Evolutionary conservation across 2,797 vertebrate species (phyloP), one percentile per base, ranked within the genome.

Genomic region (Myoxocephalus aenaeus): DNA sequence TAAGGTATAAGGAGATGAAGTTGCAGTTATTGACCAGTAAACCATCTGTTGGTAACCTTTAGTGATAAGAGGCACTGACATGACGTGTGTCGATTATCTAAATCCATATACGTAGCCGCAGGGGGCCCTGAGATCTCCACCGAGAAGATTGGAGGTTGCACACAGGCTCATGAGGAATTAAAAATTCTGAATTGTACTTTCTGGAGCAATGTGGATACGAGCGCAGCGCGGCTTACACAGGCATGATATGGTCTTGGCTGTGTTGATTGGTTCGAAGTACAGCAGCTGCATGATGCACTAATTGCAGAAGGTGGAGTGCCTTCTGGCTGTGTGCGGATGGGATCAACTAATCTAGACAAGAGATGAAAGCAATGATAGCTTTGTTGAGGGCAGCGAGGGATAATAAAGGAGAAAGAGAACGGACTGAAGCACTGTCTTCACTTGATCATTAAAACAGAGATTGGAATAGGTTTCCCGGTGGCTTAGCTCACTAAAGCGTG

Each of bases 381-480:
- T 87, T 87, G 81, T 70, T 68, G 34, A 62, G 82, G 81, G 84
- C 82, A 86, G 61, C 3, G 13, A 81, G 61, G 46, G 87, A 89
- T 86, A 82, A 89, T 87, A 85, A 86, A 85, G 65, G 70, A 71
- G 71, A 56, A 78, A 73, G 63, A 65, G 70, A 71, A 77, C 76
- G 77, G 25, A 68, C 17, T 18, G 13, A 78, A 69, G 53, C 68
- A 29, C 36, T 36, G 36, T 82, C 46, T 73, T 77, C 73, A 73
- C 81, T 81, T 76, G 73, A 90, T 90, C 85, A 91, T 87, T 89
- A 87, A 86, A 87, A 63, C 36, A 79, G 73, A 84, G 77, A 80
- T 63, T 79, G 79, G 74, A 86, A 76, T 20, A 44, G 59, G 53
- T 5, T 40, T 79, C 62, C 78, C 36, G 18, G 75, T 59, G 22